Percentiles rank a stretch among this genome's conserved stretches.
Evolutionary conservation across 2,888 invertebrate genomes (phyloP).

Genomic region (Panzeria rudis): DNA sequence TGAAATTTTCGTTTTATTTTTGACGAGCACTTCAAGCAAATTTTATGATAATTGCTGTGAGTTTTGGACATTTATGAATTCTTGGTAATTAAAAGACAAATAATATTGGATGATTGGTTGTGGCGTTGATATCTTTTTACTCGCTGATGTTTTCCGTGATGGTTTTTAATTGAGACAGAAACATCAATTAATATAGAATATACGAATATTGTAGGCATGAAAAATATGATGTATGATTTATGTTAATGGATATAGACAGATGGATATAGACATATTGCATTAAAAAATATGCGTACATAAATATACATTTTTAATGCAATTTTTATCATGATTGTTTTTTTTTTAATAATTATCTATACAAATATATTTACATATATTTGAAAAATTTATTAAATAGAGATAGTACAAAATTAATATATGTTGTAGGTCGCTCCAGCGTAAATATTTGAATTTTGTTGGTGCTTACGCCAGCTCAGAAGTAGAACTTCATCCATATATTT

Average conservation of each 20-base stretch:
- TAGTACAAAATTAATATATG: too few relatives aligned
- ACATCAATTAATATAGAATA: constrained; percentile 69
- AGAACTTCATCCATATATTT: too few relatives aligned
- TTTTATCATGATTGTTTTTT: constrained; percentile 2
- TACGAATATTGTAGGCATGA: neutral
- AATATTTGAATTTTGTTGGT: too few relatives aligned
- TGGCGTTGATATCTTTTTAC: constrained; percentile 52
- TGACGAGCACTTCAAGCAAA: constrained; percentile 47
- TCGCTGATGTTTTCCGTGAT: constrained; percentile 65
- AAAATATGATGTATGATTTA: constrained; percentile 47
- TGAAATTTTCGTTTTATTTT: constrained; percentile 29
- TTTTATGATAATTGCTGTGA: constrained; percentile 68
- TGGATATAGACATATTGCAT: constrained; percentile 24
- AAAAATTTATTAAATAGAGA: too few relatives aligned
- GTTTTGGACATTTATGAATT: constrained; percentile 71
- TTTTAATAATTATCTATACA: neutral
- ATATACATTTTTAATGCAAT: constrained; percentile 2
- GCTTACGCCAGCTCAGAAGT: too few relatives aligned
- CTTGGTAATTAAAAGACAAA: constrained; percentile 71
- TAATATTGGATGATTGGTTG: constrained; percentile 62
- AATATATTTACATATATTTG: too few relatives aligned
- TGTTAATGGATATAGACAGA: constrained; percentile 63
- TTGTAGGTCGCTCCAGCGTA: too few relatives aligned
- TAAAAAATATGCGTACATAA: neutral
- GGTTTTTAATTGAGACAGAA: constrained; percentile 63